Conservation (phyloP, 2,888 invertebrate genomes). For the Elysia crispata region DNA sequence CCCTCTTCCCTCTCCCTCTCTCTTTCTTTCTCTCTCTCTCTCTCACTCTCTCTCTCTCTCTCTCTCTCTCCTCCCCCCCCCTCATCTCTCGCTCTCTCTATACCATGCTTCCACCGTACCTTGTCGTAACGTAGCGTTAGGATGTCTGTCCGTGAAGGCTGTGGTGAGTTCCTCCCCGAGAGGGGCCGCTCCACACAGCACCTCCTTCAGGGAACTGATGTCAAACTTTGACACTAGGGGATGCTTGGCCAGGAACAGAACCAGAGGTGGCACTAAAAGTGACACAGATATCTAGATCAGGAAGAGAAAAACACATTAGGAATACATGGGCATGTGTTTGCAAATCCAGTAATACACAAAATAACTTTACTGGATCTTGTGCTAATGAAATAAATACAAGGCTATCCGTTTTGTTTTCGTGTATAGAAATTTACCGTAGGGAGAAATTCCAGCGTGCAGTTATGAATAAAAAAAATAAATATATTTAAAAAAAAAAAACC, state of each 20-base stretch:
- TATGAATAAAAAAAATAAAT: too few species aligned
- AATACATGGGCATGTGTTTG: too few species aligned
- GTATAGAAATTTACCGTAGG: too few species aligned
- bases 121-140: not conserved
- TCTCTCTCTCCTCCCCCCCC: not conserved
- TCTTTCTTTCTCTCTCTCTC: constrained; percentile 2
- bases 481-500: too few species aligned
- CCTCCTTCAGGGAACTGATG: constrained; percentile 84
- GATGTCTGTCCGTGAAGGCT: constrained; percentile 41
- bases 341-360: too few species aligned
- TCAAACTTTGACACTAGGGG: constrained; percentile 86
- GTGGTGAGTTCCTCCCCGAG: constrained; percentile 83
- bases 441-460: too few species aligned
- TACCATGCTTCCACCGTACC: not conserved
- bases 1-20: not conserved
- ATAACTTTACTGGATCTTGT: too few species aligned
- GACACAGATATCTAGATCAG: constrained; percentile 82
- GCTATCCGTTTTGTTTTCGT: too few species aligned
- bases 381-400: too few species aligned
- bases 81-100: not conserved
- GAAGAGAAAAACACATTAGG: too few species aligned
- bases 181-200: constrained; percentile 90
- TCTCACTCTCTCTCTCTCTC: constrained; percentile 16
- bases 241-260: constrained; percentile 85
- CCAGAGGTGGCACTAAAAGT: constrained; percentile 88